Evolutionary conservation across 1,140 invertebrate genomes (phyloP), one percentile per base, ranked within the genome.

Genomic region (Leptopilina boulardi): DNA sequence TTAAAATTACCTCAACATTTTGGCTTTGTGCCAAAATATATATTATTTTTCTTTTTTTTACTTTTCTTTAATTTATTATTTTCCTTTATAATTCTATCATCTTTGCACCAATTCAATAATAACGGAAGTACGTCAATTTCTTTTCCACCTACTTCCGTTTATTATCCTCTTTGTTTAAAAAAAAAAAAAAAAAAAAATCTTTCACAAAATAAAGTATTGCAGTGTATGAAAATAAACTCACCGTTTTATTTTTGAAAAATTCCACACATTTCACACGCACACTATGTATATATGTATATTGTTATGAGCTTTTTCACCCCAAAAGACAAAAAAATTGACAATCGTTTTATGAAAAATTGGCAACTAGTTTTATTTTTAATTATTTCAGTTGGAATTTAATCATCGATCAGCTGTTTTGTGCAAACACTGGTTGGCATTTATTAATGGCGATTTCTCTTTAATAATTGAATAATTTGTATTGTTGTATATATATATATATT

Each of bases 381-480:
- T 54, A 10, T 21, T 54, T 11, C 4, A 21, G 18, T 19, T 6
- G 21, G 51, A 11, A 19, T 19, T 54, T 54, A 54, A 54, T 19
- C 51, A 54, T 54, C 51, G 51, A 54, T 54, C 51, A 54, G 51
- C 51, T 54, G 51, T 54, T 51, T 18, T 38, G 34, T 38, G 34
- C 34, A 9, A 38, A 38, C 34, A 38, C 34, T 38, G 34, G 3
- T 38, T 38, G 34, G n/a, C n/a, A n/a, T n/a, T n/a, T 38, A 34
- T 38, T 8, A 18, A 6, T 19, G 2, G 18, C 51, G 51, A 54
- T 19, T 54, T 54, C 51, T 54, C 19, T 54, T 54, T 54, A 30
- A 30, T 38, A 38, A 38, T 38, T 38, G 34, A 38, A 38, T 8
- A 38, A 38, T 38, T 38, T 38, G 30, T 34, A n/a, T n/a, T n/a